Evolutionary conservation across 2,113 vertebrate genomes (phyloP).

Genomic region (Acinonyx jubatus): DNA sequence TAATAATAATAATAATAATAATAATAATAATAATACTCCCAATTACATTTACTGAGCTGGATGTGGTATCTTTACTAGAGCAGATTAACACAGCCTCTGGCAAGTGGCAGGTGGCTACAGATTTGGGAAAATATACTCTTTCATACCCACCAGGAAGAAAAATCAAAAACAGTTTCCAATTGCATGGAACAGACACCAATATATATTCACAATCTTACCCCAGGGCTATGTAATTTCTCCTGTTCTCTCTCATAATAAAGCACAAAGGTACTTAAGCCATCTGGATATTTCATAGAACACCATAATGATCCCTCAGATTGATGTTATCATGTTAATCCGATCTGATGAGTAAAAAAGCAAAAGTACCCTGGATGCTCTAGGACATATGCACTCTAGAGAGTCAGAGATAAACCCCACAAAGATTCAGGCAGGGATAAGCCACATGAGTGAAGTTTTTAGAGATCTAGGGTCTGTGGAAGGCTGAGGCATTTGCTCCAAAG

Average conservation of each 20-base stretch:
- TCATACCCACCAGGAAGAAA: background rate
- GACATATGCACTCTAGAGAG: background rate
- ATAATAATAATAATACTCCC: background rate
- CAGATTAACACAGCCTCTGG: background rate
- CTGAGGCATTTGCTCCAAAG: background rate
- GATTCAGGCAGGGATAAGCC: background rate
- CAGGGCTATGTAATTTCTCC: background rate
- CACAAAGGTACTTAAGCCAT: background rate
- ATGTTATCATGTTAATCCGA: background rate
- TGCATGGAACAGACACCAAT: background rate
- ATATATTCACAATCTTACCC: background rate
- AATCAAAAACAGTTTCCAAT: background rate
- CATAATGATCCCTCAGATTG: background rate
- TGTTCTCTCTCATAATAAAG: background rate
- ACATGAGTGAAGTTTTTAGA: background rate
- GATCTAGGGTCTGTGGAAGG: background rate
- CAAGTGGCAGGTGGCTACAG: background rate
- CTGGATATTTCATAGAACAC: background rate
- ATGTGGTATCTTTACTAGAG: background rate
- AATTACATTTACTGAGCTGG: background rate
- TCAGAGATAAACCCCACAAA: background rate
- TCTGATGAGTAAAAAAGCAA: background rate
- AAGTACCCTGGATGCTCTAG: background rate
- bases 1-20: no score
- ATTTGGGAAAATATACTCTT: background rate